Percentiles rank a stretch among this genome's conserved stretches.
phyloP scores from a whole-genome alignment of 23 tunicate genomes.

The Diplosoma virens region DNA sequence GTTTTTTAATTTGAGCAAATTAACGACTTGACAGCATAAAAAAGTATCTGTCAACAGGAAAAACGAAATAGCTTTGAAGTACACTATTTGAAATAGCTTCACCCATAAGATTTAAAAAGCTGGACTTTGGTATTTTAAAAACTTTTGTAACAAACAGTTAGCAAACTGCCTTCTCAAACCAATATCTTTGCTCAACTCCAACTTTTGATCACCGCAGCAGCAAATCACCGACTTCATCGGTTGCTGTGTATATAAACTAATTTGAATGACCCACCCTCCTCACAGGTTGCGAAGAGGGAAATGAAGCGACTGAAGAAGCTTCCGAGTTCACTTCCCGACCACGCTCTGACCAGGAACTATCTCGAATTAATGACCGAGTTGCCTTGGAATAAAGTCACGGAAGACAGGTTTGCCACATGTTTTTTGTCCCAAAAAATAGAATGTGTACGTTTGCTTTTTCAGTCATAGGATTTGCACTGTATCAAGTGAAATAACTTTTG shows the following conservation, averaged over 20 bases:
- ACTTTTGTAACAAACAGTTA: too few species aligned
- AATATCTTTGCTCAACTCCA: neutral
- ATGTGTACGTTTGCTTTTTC: too few species aligned
- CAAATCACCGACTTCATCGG: neutral
- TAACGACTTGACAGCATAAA: neutral
- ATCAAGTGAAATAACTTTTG: too few species aligned
- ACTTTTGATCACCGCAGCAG: too few species aligned
- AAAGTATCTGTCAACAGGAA: neutral
- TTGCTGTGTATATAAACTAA: neutral
- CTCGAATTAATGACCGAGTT: constrained; percentile 47
- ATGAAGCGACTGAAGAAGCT: constrained; percentile 44
- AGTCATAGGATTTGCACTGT: too few species aligned
- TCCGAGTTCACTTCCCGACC: constrained; percentile 45
- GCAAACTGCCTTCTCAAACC: neutral
- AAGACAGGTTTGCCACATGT: constrained; percentile 38
- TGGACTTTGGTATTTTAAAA: too few species aligned
- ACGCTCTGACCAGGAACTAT: constrained; percentile 48
- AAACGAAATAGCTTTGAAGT: neutral
- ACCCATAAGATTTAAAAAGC: neutral
- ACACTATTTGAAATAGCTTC: neutral
- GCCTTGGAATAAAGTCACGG: constrained; percentile 44
- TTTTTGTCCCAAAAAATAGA: too few species aligned
- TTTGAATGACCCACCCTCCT: neutral
- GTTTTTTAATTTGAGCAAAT: neutral
- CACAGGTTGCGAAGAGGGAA: constrained; percentile 50